These are phyloP conservation scores for Paraescarpia echinospica DNA, from an alignment of 1,140 invertebrate species.

Conservation along the genomic window DNA sequence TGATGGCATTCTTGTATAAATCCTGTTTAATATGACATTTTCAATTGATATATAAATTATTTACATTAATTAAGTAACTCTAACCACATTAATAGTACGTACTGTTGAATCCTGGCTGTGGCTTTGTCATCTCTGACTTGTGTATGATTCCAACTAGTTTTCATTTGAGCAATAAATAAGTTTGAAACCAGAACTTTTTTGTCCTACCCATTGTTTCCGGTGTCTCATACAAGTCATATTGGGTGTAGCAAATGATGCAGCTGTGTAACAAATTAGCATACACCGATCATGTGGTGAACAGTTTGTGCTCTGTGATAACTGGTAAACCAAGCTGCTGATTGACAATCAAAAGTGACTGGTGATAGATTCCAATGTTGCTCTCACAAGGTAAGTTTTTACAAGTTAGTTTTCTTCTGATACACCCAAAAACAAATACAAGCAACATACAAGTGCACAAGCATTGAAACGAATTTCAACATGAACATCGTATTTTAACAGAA, in stretches of 20 bases:
- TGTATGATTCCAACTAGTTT: not conserved
- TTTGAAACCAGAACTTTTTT: not conserved
- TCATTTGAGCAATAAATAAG: not conserved
- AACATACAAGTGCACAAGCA: not conserved
- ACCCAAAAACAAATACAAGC: not conserved
- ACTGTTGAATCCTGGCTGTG: too few relatives aligned
- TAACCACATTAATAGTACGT: too few relatives aligned
- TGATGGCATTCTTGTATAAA: not conserved
- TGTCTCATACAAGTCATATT: not conserved
- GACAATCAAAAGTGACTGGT: not conserved
- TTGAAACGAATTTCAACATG: too few relatives aligned
- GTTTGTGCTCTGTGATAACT: not conserved
- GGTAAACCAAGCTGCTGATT: not conserved
- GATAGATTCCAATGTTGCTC: not conserved
- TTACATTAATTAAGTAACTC: too few relatives aligned
- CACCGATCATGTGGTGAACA: not conserved
- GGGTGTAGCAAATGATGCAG: not conserved
- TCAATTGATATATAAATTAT: too few relatives aligned
- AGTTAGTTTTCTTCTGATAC: not conserved
- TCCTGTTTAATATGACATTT: too few relatives aligned
- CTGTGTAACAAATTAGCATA: not conserved
- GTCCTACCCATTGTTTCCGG: too few relatives aligned
- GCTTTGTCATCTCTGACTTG: too few relatives aligned
- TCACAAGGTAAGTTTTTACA: not conserved
- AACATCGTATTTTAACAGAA: too few relatives aligned